Evolutionary conservation across 2,797 vertebrate species (phyloP).

Genomic region (Orientallactaga sibirica): DNA sequence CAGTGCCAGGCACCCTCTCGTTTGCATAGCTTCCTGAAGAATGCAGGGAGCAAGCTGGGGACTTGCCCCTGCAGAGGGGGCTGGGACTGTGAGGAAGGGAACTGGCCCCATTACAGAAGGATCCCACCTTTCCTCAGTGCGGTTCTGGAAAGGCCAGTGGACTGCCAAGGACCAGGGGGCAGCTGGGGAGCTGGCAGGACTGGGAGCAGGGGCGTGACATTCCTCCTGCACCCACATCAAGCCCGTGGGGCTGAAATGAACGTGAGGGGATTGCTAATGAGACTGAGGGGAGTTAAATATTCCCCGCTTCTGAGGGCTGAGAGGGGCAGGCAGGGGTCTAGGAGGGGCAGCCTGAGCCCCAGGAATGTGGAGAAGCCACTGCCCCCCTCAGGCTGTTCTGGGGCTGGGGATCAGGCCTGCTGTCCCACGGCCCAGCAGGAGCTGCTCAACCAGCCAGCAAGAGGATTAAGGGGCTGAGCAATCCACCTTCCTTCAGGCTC

Average conservation of each 20-base stretch:
- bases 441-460: slow-evolving; percentile 65
- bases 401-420: slow-evolving; percentile 18
- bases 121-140: not conserved
- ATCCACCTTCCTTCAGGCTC: slow-evolving; percentile 54
- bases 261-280: slow-evolving; percentile 84
- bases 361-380: slow-evolving; percentile 68
- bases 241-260: not conserved
- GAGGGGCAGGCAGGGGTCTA: not conserved
- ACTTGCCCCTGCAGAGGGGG: slow-evolving; percentile 1
- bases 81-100: slow-evolving; percentile 4
- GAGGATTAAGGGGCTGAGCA: slow-evolving; percentile 72
- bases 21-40: slow-evolving; percentile 83
- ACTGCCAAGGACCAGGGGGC: not conserved
- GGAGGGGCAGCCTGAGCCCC: slow-evolving; percentile 56
- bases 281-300: slow-evolving; percentile 80
- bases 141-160: slow-evolving; percentile 25
- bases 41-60: slow-evolving; percentile 68
- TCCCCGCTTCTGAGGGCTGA: slow-evolving; percentile 68
- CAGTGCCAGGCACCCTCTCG: slow-evolving; percentile 72
- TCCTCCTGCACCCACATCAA: slow-evolving; percentile 67
- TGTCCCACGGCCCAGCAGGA: slow-evolving; percentile 69
- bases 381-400: slow-evolving; percentile 2
- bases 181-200: not conserved
- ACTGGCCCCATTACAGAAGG: not conserved
- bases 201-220: slow-evolving; percentile 60